Percentiles rank a stretch among this genome's conserved stretches.
Evolutionary conservation across 2,888 invertebrate species (phyloP).

Genomic region (Stratiomys singularior): DNA sequence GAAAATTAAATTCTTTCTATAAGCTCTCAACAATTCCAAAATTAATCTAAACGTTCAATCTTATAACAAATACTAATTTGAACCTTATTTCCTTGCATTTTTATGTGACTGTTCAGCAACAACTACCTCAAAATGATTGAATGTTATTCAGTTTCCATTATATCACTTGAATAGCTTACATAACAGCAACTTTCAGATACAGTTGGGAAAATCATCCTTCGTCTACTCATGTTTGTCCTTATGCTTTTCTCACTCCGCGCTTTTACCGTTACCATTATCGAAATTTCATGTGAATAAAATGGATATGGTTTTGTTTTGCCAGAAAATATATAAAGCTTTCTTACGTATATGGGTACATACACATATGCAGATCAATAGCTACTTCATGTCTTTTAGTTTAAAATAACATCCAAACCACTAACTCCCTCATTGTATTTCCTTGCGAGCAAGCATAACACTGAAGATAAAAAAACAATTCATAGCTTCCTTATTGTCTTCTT

Average conservation of each 20-base stretch:
- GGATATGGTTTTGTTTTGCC: not conserved
- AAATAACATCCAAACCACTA: too few relatives aligned
- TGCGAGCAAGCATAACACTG: too few relatives aligned
- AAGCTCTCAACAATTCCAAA: too few relatives aligned
- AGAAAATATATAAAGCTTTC: not conserved
- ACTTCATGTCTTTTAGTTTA: too few relatives aligned
- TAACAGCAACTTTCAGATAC: not conserved
- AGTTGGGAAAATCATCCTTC: not conserved
- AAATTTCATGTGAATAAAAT: not conserved
- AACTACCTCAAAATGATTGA: not conserved
- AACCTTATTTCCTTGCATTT: too few relatives aligned
- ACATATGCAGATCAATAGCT: too few relatives aligned
- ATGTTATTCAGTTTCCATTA: not conserved
- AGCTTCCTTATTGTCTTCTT: not conserved
- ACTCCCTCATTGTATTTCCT: too few relatives aligned
- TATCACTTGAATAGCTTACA: not conserved
- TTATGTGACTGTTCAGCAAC: not conserved
- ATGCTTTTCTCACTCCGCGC: not conserved
- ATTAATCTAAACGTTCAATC: too few relatives aligned
- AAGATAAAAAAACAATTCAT: slow-evolving; percentile 6
- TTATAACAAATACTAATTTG: too few relatives aligned
- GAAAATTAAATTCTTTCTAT: too few relatives aligned
- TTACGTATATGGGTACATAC: too few relatives aligned
- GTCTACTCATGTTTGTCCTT: not conserved
- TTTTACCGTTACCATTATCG: not conserved